These are phyloP conservation scores for Typhlichthys eigenmanni DNA, from an alignment of 2,797 vertebrate species.

Conservation along the genomic window DNA sequence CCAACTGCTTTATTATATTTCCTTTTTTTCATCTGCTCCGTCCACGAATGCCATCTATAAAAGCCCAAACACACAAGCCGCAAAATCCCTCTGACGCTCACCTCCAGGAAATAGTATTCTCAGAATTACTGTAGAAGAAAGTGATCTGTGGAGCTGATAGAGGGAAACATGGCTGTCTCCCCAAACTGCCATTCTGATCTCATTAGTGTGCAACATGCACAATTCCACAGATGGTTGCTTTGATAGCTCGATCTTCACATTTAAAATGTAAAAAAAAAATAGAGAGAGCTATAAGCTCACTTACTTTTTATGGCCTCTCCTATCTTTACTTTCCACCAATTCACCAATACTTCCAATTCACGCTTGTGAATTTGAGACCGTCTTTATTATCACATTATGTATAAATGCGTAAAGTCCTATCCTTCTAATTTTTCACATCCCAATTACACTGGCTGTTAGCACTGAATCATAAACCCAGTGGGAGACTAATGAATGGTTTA, in stretches of 20 bases:
- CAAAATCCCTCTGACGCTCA: conserved; percentile 26
- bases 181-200: conserved; percentile 42
- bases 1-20: conserved; percentile 40
- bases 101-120: conserved; percentile 11
- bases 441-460: conserved; percentile 55
- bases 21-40: neutral
- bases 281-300: conserved; percentile 42
- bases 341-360: conserved; percentile 8
- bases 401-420: conserved; percentile 42
- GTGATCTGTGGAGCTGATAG: conserved; percentile 21
- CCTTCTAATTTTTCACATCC: conserved; percentile 50
- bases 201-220: conserved; percentile 39
- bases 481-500: conserved; percentile 61
- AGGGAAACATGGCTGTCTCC: conserved; percentile 14
- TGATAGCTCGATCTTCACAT: conserved; percentile 27
- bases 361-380: conserved; percentile 44
- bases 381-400: conserved; percentile 53
- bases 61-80: conserved; percentile 21
- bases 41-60: conserved; percentile 41
- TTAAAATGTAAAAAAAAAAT: conserved; percentile 17
- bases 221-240: conserved; percentile 38
- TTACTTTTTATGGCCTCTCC: conserved; percentile 23
- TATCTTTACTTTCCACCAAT: conserved; percentile 36
- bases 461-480: conserved; percentile 50
- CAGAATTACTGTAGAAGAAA: neutral